Evolutionary conservation across 1,140 invertebrate species (phyloP), one percentile per base, ranked within the genome.

Genomic region (Lepidurus apus): DNA sequence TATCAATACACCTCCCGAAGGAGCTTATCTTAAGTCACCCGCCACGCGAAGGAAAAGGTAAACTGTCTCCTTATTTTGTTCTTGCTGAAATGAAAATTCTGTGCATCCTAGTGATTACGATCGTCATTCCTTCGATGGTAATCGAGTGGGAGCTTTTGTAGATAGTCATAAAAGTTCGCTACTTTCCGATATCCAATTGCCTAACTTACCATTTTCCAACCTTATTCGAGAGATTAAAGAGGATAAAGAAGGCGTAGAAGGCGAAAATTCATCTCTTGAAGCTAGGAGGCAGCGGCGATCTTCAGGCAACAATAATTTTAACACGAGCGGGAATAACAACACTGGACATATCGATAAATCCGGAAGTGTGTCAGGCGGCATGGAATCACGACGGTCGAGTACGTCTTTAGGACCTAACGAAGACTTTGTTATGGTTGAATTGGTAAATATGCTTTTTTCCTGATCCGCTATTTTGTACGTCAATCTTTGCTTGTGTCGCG

Each of bases 391-490:
- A 82, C 83, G 86, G 80, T 87, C 86, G 81, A 87, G 86, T 81
- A 85, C 86, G 80, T 88, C 87, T 26, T 85, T 88, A 83, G 86
- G 86, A 74, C 89, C 89, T 81, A 87, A 88, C 81, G 90, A 91
- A 81, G 91, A 91, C 85, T 92, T 92, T 88, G 91, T 91, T 84
- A 90, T 92, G 88, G 89, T 92, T 86, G 91, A 92, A 85, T 87
- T 90, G 89, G 89, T 90, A 34, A 34, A 34, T 34, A 88, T 0
- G 3, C 8, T 7, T 5, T 43, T 34, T 8, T 77, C 43, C 78
- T 80, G 44, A 79, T 76, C 75, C 83, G 82, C 83, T 83, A 78
- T 43, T 81, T 79, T 45, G 73, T 78, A 53, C 75, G 65, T 65
- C 44, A 74, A 80, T 73, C 45, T 74, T 78, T 77, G 78, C 79